Base-by-base conservation (phyloP, 2,888 invertebrate genomes). In the Melanchra persicariae region DNA sequence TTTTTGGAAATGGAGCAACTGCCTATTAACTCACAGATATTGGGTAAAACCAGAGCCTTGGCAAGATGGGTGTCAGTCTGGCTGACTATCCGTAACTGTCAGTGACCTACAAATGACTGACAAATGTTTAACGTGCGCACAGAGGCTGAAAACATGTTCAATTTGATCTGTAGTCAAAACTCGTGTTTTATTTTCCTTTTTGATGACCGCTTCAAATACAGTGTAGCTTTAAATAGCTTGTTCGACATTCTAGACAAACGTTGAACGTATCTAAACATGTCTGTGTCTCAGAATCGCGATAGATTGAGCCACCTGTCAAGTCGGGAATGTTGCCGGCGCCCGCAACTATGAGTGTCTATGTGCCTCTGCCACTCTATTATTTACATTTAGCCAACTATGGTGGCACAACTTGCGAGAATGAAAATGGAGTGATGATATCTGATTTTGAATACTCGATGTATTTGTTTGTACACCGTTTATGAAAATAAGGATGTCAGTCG, bases 221-320 rank as follows among this genome's bases (percentile, higher is more conserved):
- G 17, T 26, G 10, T 22, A 19, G 47, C 9, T 43, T 55, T 15
- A 49, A 69, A 26, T 37, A 2, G 12, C n/a, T 45, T 54, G 12
- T 45, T 17, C 10, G 57, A 7, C 15, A 40, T 64, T 49, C 15
- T n/a, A 54, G 37, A 43, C 52, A 52, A 34, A 54, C 43, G 45
- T 43, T 59, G n/a, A 62, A 70, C 66, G 59, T 57, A 60, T 70
- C 30, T 58, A 45, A 59, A 54, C 52, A 63, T 55, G 65, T 55
- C 45, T 24, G 30, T 47, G 30, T 66, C 54, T 70, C 34, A 51
- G 37, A 57, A 51, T 68, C 19, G 49, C 43, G 55, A 40, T 65
- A 66, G 62, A 70, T 66, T 82, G 62, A 81, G 51, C 62, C 52
- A 63, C 58, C 63, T 74, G 66, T 78, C 80, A 65, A 65, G 64